Percentiles rank a stretch among this genome's conserved stretches.
phyloP scores from a whole-genome alignment of 2,888 invertebrate species.

The Erebia palarica region DNA sequence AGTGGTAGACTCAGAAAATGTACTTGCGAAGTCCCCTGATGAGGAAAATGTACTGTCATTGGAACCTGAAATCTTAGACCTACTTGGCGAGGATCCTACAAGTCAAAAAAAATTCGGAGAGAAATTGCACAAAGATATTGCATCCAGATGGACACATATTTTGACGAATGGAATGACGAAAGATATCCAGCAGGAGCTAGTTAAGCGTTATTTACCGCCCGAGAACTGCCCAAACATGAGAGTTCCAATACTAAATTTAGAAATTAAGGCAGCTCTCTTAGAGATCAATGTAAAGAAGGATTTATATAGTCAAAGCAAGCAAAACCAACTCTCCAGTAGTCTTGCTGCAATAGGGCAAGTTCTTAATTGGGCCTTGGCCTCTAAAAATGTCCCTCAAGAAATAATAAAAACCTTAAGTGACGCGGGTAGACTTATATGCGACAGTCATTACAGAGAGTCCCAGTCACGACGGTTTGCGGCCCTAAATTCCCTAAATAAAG shows the following conservation, averaged over 20 bases:
- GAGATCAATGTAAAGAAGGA: too few species aligned
- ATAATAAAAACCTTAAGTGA: not conserved
- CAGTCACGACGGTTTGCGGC: not conserved
- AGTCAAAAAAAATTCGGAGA: not conserved
- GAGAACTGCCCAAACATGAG: too few species aligned
- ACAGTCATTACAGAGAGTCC: slow-evolving; percentile 2
- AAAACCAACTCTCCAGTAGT: too few species aligned
- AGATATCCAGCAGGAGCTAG: not conserved
- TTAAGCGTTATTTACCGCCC: too few species aligned
- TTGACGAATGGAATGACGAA: not conserved
- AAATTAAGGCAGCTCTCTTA: too few species aligned
- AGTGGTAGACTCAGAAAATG: not conserved
- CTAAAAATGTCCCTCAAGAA: not conserved
- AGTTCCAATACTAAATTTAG: too few species aligned
- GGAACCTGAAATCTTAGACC: slow-evolving; percentile 4
- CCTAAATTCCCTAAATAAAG: not conserved
- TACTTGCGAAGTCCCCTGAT: not conserved
- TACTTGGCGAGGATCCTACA: not conserved
- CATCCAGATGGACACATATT: not conserved
- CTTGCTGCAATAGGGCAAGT: too few species aligned
- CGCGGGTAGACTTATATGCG: not conserved
- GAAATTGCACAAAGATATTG: slow-evolving; percentile 4
- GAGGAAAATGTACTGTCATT: slow-evolving; percentile 1
- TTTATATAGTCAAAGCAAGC: too few species aligned
- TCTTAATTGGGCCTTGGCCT: not conserved